Evolutionary conservation across 2,113 vertebrate species (phyloP), one percentile per base, ranked within the genome.

Genomic region (Melozone crissalis): DNA sequence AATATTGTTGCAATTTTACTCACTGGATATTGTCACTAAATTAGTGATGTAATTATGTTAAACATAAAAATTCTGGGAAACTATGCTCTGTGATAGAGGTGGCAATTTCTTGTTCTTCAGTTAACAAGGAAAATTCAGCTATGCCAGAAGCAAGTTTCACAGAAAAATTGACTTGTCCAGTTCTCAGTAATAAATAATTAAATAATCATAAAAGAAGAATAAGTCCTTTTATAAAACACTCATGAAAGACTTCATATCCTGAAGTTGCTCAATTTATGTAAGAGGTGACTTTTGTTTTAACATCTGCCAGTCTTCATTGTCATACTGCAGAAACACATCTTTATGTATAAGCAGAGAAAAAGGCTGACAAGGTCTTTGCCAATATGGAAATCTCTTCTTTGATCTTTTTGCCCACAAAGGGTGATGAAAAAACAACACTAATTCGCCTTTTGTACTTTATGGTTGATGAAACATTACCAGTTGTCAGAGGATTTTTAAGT

Each of bases 401-500:
- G 91, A 96, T 95, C 87, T 89, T 89, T 83, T 78, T 94, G 62
- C 54, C 85, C 43, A 81, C 39, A 93, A 92, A 95, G 79, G 33
- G 23, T 87, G 80, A 92, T 87, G 84, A 95, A 94, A 87, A 91
- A 95, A 87, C 85, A 95, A 85, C 84, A 91, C 68, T 96, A 94
- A 90, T 97, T 97, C 74, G 63, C 84, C 91, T 95, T 95, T 95
- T 95, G 85, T 95, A 68, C 80, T 94, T 97, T 92, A 84, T 83
- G 51, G 78, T 67, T 96, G 94, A 94, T 88, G 93, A 96, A 96
- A 94, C 89, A 90, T 94, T 95, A 85, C 68, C 46, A 46, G 92
- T 87, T 96, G 92, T 93, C 94, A 88, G 49, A 95, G 65, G 79
- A 80, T 94, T 97, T 95, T 97, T 87, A 96, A 96, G 84, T 97